Conservation (phyloP, 2,113 vertebrate genomes). For the Pteropus alecto region DNA sequence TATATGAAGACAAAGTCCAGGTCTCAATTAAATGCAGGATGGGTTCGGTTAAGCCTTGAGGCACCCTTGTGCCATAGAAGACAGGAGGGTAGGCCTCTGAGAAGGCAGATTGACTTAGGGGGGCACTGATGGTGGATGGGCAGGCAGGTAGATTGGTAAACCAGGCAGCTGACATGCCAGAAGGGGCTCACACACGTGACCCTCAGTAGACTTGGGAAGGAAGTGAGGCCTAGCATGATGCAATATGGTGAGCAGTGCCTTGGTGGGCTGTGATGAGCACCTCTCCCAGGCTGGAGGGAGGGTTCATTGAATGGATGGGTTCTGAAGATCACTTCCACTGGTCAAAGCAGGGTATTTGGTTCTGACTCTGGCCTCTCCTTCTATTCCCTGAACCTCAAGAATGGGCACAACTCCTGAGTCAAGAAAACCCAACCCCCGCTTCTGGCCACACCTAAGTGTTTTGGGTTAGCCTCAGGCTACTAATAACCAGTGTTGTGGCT, state of each 20-base stretch:
- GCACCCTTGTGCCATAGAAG: background rate
- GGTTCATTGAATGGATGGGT: background rate
- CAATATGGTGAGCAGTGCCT: background rate
- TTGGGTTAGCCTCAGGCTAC: background rate
- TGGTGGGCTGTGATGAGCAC: background rate
- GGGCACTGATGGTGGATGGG: background rate
- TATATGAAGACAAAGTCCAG: background rate
- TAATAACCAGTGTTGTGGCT: background rate
- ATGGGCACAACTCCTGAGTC: background rate
- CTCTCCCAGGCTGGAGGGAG: background rate
- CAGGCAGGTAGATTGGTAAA: background rate
- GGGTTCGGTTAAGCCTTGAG: background rate
- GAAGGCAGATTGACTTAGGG: background rate
- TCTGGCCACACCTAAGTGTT: background rate
- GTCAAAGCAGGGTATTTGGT: background rate
- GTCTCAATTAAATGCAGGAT: background rate
- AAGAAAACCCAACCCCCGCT: background rate
- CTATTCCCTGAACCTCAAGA: background rate
- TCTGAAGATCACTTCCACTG: background rate
- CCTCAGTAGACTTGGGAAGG: background rate
- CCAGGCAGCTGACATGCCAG: background rate
- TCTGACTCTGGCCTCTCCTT: background rate
- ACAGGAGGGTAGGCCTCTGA: background rate
- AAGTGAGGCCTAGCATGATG: background rate
- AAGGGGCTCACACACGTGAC: background rate